Percentiles rank a stretch among this genome's conserved stretches.
Conservation (phyloP, 2,888 invertebrate species). For the Ommatoiulus sabulosus region DNA sequence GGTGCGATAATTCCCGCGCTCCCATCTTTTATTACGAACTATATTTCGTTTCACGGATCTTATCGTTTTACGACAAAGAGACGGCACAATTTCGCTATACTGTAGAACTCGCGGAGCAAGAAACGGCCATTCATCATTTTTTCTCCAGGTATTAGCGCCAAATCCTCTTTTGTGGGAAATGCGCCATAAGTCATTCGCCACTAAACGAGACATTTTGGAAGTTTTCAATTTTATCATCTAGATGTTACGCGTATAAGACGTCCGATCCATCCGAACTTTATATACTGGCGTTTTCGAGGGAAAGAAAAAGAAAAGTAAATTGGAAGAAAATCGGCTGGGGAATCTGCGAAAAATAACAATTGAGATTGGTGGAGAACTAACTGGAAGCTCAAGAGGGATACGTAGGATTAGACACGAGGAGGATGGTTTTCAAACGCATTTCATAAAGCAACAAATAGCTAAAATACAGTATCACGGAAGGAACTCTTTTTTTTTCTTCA, state of each 20-base stretch:
- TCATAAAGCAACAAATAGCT: not conserved
- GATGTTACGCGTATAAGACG: not conserved
- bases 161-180: slow-evolving; percentile 17
- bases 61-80: slow-evolving; percentile 22
- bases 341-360: not conserved
- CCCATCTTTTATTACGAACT: slow-evolving; percentile 11
- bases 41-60: not conserved
- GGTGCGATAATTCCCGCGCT: not conserved
- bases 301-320: slow-evolving; percentile 12
- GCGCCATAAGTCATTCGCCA: slow-evolving; percentile 15
- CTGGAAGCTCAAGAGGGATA: not conserved
- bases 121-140: not conserved
- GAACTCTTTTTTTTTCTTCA: not conserved
- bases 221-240: slow-evolving; percentile 36
- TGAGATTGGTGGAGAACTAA: not conserved
- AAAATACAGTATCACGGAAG: not conserved
- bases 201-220: slow-evolving; percentile 3
- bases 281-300: not conserved
- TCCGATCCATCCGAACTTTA: not conserved
- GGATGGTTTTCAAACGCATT: not conserved
- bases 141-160: slow-evolving; percentile 36
- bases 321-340: not conserved
- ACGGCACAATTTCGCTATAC: not conserved
- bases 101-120: not conserved
- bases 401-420: not conserved